Evolutionary conservation across 2,888 invertebrate species (phyloP), one percentile per base, ranked within the genome.

Genomic region (Timandra comae): DNA sequence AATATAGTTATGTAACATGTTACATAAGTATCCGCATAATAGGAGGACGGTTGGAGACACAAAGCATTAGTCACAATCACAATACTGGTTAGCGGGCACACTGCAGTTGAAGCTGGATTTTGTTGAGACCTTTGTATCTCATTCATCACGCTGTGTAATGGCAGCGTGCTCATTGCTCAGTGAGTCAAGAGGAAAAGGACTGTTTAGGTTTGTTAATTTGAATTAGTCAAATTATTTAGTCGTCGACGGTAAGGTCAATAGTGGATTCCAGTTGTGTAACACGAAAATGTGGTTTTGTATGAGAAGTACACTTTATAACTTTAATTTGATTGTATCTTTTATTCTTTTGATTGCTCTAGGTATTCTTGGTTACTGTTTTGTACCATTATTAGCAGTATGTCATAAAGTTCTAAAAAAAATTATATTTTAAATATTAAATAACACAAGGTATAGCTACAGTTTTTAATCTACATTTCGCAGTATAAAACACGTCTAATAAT

Each of bases 151-250:
- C 45, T 55, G 65, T 66, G 60, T 61, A 61, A 57, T 61, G 56
- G 48, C 49, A 45, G 23, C 26, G 24, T 16, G 16, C 16, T 16
- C 27, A 28, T 43, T 41, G 35, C 28, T 49, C 44, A 52, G 46
- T 45, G 76, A 76, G 77, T 43, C 77, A 76, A 79, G 65, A 72
- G 75, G 76, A 73, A 77, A 72, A 64, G 69, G 62, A 63, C 63
- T 59, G 63, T 79, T 78, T 64, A 67, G 64, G 62, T 61, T 68
- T 59, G 65, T 70, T 66, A 62, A 68, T 67, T 63, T 51, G 55
- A 64, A 63, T 61, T 61, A 59, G 51, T 49, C 56, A 51, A 65
- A 73, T 66, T 62, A 64, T 56, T 49, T 56, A 53, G 52, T 51
- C 38, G 41, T 46, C 24, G 34, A 37, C 46, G 50, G 50, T 55